phyloP scores from a whole-genome alignment of 2,113 vertebrate genomes.

The Cichladusa arquata region DNA sequence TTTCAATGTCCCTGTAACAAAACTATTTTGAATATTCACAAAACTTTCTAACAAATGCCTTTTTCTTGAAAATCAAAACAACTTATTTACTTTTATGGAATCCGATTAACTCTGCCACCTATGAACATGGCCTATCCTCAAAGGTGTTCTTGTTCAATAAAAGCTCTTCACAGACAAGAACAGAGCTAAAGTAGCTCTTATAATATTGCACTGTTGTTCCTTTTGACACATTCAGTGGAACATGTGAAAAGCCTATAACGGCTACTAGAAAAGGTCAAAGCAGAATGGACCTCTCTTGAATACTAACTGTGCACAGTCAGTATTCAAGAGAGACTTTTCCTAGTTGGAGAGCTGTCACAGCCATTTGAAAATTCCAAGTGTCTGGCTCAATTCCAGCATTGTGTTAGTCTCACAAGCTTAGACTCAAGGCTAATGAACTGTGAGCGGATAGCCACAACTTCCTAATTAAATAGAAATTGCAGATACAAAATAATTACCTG shows the following conservation, averaged over 20 bases:
- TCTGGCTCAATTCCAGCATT: background rate
- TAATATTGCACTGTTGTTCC: background rate
- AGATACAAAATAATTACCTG: background rate
- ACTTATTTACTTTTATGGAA: background rate
- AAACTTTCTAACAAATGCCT: background rate
- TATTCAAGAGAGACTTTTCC: background rate
- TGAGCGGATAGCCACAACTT: background rate
- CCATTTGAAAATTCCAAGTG: background rate
- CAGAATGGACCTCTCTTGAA: background rate
- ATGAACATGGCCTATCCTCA: background rate
- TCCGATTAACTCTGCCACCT: background rate
- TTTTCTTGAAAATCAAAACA: background rate
- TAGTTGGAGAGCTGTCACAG: background rate
- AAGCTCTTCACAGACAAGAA: background rate
- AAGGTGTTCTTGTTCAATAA: background rate
- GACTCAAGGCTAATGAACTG: background rate
- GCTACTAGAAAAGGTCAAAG: background rate
- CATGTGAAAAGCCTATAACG: background rate
- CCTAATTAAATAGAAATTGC: background rate
- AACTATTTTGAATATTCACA: background rate
- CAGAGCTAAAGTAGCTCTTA: background rate
- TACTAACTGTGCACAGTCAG: background rate
- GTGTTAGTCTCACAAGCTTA: background rate
- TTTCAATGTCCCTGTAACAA: background rate
- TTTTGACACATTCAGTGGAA: background rate